Conservation (phyloP, 2,888 invertebrate genomes). For the Eupeodes luniger region DNA sequence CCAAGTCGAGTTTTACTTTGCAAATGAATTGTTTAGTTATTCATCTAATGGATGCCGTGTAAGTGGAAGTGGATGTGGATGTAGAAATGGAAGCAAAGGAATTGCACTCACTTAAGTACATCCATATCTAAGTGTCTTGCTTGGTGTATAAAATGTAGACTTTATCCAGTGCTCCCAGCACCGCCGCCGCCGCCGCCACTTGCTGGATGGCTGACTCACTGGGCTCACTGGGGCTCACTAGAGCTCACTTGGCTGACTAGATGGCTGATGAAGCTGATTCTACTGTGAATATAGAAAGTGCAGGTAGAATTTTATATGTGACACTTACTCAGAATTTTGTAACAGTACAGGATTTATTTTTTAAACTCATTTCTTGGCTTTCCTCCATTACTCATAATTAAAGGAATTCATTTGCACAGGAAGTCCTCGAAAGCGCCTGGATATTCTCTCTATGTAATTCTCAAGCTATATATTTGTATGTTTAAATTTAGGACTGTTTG, state of each 20-base stretch:
- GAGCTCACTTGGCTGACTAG: neutral
- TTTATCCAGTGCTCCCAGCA: constrained; percentile 6
- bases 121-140: constrained; percentile 54
- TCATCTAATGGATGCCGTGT: constrained; percentile 69
- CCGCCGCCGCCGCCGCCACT: neutral
- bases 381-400: constrained; percentile 75
- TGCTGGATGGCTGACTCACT: neutral
- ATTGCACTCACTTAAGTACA: constrained; percentile 66
- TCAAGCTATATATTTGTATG: neutral
- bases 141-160: constrained; percentile 41
- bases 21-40: constrained; percentile 75
- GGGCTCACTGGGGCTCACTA: neutral
- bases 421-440: constrained; percentile 47
- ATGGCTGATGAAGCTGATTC: constrained; percentile 12
- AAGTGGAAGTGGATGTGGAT: constrained; percentile 43
- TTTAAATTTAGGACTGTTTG: neutral
- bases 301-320: constrained; percentile 71
- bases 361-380: constrained; percentile 60
- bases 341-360: constrained; percentile 37
- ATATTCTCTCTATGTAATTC: constrained; percentile 17
- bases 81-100: constrained; percentile 57
- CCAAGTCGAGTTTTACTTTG: constrained; percentile 46
- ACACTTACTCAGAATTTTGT: constrained; percentile 67
- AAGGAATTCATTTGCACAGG: constrained; percentile 73
- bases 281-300: constrained; percentile 40